Evolutionary conservation across 2,113 vertebrate species (phyloP).

Genomic region (Oceanites oceanicus): DNA sequence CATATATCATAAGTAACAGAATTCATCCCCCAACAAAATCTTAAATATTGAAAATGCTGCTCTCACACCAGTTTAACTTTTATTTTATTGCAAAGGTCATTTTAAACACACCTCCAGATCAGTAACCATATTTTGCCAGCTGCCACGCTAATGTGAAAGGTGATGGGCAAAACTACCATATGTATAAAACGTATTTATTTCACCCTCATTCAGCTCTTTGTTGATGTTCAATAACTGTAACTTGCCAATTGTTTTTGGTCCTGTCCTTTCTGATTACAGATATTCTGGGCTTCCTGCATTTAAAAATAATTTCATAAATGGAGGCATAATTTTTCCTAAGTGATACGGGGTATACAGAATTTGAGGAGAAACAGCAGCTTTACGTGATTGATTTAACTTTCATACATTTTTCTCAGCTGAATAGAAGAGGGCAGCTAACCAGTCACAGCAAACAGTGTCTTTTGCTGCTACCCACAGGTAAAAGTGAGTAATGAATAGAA

Average conservation of each 20-base stretch:
- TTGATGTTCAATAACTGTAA: neutral
- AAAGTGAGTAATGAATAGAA: slow-evolving; percentile 39
- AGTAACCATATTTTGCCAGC: neutral
- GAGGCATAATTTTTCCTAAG: neutral
- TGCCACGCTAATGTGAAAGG: neutral
- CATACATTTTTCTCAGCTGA: neutral
- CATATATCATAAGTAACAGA: neutral
- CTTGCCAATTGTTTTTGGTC: neutral
- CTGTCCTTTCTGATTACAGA: neutral
- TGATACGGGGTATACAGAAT: neutral
- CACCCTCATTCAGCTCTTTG: neutral
- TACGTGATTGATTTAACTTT: neutral
- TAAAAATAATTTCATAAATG: neutral
- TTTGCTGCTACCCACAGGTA: slow-evolving; percentile 64
- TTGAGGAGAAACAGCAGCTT: neutral
- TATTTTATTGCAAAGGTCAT: slow-evolving; percentile 29
- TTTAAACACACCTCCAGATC: neutral
- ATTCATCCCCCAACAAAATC: neutral
- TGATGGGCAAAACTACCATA: neutral
- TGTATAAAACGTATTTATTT: neutral
- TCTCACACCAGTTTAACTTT: neutral
- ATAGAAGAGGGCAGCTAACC: neutral
- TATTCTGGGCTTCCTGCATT: neutral
- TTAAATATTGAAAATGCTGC: slow-evolving; percentile 14
- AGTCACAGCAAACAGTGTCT: slow-evolving; percentile 20